Evolutionary conservation across 2,113 vertebrate genomes (phyloP).

Genomic region (Boleophthalmus pectinirostris): DNA sequence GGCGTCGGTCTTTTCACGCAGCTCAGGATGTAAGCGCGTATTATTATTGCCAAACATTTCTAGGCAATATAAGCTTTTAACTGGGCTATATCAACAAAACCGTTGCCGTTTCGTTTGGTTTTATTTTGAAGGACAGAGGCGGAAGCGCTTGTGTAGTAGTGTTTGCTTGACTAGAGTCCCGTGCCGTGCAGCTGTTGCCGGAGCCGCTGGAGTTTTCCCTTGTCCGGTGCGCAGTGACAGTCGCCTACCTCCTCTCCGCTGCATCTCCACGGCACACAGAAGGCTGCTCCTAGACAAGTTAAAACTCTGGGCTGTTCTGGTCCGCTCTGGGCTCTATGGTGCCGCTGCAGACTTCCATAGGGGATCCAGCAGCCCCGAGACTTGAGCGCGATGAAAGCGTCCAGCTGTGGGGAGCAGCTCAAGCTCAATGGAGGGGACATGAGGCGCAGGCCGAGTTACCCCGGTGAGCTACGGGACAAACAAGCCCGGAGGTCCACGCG

Average conservation of each 20-base stretch:
- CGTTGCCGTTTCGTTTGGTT: background rate
- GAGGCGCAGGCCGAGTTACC: constrained; percentile 78
- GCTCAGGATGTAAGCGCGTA: background rate
- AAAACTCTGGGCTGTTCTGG: background rate
- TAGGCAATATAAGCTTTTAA: background rate
- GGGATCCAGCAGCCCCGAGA: constrained; percentile 1
- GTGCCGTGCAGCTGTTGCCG: constrained; percentile 36
- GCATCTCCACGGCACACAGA: background rate
- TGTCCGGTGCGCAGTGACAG: constrained; percentile 43
- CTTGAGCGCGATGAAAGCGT: constrained; percentile 63
- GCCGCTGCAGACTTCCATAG: constrained; percentile 10
- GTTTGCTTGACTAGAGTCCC: constrained; percentile 36
- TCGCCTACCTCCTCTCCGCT: background rate
- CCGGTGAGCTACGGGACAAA: constrained; percentile 78
- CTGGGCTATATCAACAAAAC: too few species aligned
- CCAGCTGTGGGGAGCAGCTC: constrained; percentile 41
- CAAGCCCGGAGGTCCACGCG: constrained; percentile 75
- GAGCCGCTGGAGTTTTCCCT: constrained; percentile 47
- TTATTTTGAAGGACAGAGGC: constrained; percentile 18
- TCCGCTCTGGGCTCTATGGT: constrained; percentile 48
- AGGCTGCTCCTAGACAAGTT: background rate
- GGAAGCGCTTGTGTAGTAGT: background rate
- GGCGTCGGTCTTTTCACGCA: background rate
- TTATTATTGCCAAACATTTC: background rate
- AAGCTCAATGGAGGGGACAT: constrained; percentile 71